phyloP scores from a whole-genome alignment of 2,797 vertebrate species.

The Limnodromus scolopaceus region DNA sequence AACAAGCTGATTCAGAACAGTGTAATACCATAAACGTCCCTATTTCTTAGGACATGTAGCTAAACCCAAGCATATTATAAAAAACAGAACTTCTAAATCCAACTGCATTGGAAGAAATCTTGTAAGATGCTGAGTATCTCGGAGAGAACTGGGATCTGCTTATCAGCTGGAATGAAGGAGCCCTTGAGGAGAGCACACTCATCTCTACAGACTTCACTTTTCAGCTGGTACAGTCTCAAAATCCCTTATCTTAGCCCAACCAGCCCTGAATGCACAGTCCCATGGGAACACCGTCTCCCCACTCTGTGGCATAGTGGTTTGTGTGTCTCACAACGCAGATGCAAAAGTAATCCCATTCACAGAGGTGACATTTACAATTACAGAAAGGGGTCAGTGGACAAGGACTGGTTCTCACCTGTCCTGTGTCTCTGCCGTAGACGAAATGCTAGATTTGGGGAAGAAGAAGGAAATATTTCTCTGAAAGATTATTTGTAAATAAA shows the following conservation, averaged over 20 bases:
- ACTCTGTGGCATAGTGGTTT: neutral
- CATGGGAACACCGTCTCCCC: neutral
- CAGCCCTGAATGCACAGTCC: neutral
- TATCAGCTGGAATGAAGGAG: neutral
- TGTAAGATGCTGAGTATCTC: neutral
- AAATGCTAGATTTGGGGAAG: slow-evolving; percentile 72
- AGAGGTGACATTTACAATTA: slow-evolving; percentile 17
- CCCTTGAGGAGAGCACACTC: neutral
- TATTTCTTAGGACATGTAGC: neutral
- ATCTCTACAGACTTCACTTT: neutral
- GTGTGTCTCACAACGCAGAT: neutral
- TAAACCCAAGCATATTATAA: neutral
- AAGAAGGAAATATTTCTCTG: slow-evolving; percentile 72
- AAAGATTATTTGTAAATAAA: slow-evolving; percentile 67
- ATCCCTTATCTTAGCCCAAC: neutral
- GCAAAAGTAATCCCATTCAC: slow-evolving; percentile 3
- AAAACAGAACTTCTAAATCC: neutral
- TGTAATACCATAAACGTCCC: neutral
- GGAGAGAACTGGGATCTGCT: neutral
- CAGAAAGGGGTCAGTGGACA: slow-evolving; percentile 62
- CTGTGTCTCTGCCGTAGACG: slow-evolving; percentile 73
- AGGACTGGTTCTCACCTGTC: slow-evolving; percentile 73
- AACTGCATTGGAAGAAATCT: neutral
- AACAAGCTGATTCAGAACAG: neutral
- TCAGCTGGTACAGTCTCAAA: neutral